These are phyloP conservation scores for Ladona fulva DNA, from an alignment of 1,140 invertebrate species.

Conservation along the genomic window DNA sequence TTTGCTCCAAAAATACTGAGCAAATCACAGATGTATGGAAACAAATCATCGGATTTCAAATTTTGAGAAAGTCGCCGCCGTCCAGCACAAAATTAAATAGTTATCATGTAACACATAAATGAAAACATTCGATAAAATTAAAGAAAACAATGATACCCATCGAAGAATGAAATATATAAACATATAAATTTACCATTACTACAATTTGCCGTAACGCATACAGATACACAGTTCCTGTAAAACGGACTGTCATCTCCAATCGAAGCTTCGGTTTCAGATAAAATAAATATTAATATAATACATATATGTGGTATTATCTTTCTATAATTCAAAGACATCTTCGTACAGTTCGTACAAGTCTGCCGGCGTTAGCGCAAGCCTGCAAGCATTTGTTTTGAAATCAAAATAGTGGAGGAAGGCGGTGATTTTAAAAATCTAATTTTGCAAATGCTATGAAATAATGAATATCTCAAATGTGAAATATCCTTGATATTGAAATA, in stretches of 20 bases:
- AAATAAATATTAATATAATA: neutral
- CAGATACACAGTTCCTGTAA: conserved; percentile 35
- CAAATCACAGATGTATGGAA: no score
- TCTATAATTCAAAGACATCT: neutral
- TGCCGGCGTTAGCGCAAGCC: neutral
- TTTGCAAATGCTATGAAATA: no score
- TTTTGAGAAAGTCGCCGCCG: conserved; percentile 12
- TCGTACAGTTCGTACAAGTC: neutral
- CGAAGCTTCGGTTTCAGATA: conserved; percentile 23
- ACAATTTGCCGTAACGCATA: conserved; percentile 35
- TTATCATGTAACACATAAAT: conserved; percentile 13
- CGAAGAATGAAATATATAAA: neutral
- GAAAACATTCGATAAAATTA: neutral
- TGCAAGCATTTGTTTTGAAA: no score
- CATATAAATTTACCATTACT: conserved; percentile 26
- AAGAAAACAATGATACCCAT: conserved; percentile 27
- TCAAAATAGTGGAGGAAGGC: no score
- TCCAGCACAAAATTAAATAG: conserved; percentile 23
- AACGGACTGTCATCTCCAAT: conserved; percentile 35
- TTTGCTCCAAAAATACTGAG: no score
- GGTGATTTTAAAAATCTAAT: no score
- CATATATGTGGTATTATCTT: neutral
- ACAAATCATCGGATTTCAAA: no score
- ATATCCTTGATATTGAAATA: no score
- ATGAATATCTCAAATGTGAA: no score